Conservation (phyloP, 2,113 vertebrate species). For the Pollimyrus isidori region DNA sequence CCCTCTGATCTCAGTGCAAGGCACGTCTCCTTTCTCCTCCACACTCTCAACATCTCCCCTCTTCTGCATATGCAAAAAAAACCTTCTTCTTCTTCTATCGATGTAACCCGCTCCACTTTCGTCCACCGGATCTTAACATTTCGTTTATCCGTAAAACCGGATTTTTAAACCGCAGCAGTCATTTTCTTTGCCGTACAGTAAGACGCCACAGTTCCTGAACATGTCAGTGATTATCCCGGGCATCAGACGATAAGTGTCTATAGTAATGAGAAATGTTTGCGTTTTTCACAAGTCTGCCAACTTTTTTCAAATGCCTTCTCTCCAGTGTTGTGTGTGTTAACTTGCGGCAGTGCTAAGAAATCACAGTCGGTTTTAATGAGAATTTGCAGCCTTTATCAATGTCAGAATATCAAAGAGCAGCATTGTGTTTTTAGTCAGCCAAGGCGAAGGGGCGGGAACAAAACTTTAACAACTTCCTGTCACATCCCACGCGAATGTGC, state of each 20-base stretch:
- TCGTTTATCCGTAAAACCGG: neutral
- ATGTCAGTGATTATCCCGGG: neutral
- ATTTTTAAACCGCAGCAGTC: neutral
- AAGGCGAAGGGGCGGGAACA: neutral
- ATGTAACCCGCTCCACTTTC: neutral
- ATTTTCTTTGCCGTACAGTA: neutral
- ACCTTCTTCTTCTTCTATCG: neutral
- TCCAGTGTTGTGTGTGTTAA: neutral
- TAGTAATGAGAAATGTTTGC: neutral
- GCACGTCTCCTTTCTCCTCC: neutral
- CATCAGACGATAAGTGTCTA: neutral
- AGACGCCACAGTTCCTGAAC: neutral
- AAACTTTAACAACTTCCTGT: neutral
- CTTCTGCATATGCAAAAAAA: neutral
- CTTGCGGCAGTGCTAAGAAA: neutral
- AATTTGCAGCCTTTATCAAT: neutral
- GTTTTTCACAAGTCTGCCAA: neutral
- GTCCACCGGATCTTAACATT: neutral
- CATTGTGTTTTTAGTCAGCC: neutral
- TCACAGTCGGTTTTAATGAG: neutral
- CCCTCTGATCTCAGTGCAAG: neutral
- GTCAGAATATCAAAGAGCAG: slow-evolving; percentile 2
- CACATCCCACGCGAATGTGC: slow-evolving; percentile 5
- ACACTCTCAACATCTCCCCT: neutral
- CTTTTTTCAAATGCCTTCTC: neutral